Evolutionary conservation across 2,113 vertebrate species (phyloP).

Genomic region (Lagopus leucura): DNA sequence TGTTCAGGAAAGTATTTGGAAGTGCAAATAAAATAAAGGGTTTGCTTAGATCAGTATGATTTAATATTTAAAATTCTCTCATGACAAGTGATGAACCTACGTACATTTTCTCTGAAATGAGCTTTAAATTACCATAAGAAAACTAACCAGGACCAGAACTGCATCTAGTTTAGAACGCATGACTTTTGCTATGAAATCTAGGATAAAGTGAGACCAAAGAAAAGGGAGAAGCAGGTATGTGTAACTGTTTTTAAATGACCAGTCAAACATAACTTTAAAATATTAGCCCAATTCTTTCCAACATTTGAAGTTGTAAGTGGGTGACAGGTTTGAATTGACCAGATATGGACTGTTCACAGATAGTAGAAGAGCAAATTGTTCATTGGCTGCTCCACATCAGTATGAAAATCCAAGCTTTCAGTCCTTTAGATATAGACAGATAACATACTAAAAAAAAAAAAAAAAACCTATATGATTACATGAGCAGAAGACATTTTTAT

Average conservation of each 20-base stretch:
- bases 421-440: constrained; percentile 18
- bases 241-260: not conserved
- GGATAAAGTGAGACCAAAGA: not conserved
- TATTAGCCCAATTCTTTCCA: not conserved
- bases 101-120: not conserved
- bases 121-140: not conserved
- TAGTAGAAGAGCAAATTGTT: constrained; percentile 27
- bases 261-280: not conserved
- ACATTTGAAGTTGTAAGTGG: constrained; percentile 7
- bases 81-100: not conserved
- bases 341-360: not conserved
- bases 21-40: not conserved
- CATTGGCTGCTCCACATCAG: constrained; percentile 46
- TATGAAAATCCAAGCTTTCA: constrained; percentile 46
- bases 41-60: not conserved
- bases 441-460: not conserved
- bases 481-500: not conserved
- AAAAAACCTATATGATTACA: not conserved
- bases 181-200: not conserved
- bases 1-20: not conserved
- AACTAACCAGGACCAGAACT: not conserved
- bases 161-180: not conserved
- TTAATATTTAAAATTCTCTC: not conserved
- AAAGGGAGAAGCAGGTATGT: not conserved
- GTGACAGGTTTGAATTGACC: constrained; percentile 1